These are phyloP conservation scores for Syngnathus floridae DNA, from an alignment of 2,113 vertebrate genomes.

Conservation along the genomic window DNA sequence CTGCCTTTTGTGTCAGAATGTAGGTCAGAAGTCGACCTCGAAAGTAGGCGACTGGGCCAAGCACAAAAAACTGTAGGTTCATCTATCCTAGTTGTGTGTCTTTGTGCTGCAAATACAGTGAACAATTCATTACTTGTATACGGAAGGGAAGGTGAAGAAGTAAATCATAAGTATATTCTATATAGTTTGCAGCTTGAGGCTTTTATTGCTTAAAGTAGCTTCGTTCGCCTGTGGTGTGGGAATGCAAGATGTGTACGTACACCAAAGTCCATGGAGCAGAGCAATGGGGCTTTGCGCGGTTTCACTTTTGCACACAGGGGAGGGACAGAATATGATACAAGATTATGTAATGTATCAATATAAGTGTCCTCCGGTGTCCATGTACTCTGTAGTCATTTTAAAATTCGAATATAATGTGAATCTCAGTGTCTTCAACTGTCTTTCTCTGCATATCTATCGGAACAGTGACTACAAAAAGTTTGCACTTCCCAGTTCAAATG, in stretches of 20 bases:
- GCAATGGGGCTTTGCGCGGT: neutral
- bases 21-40: neutral
- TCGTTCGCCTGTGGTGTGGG: neutral
- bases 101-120: neutral
- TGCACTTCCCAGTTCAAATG: no score
- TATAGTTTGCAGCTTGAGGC: neutral
- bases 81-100: neutral
- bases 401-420: no score
- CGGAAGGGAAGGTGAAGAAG: neutral
- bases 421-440: no score
- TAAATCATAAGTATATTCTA: neutral
- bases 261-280: neutral
- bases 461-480: no score
- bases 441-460: no score
- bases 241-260: neutral
- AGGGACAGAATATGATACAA: neutral
- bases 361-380: no score
- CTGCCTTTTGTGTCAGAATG: slow-evolving; percentile 2
- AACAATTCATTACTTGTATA: neutral
- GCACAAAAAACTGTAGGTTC: neutral
- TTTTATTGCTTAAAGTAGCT: neutral
- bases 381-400: no score
- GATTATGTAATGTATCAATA: no score
- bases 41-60: neutral
- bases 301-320: neutral